Evolutionary conservation across 2,797 vertebrate species (phyloP), one percentile per base, ranked within the genome.

Genomic region (Micrastur ruficollis): DNA sequence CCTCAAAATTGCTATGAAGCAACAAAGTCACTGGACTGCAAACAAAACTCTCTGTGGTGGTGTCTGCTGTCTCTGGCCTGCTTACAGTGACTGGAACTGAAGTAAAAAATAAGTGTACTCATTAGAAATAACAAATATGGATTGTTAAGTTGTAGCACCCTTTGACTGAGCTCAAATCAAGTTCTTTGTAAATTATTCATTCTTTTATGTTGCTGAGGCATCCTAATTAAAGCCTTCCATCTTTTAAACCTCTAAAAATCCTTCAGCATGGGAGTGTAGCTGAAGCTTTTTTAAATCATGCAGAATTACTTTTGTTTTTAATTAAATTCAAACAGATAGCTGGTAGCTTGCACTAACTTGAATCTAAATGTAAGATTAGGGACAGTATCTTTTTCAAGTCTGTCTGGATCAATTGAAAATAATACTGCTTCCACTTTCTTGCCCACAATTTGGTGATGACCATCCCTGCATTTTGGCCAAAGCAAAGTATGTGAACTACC

Each of bases 1-100:
- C 70, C 66, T 92, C 63, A 83, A 83, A 94, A 97, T 91, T 89
- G 67, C 86, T 84, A 6, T 91, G 90, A 72, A 86, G 86, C 66
- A 76, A 75, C 12, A 7, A n/a, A 75, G 70, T 17, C 4, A 19
- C 67, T 86, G 62, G 84, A 55, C 81, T 61, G 22, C 15, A 52
- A 11, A 18, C 15, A 74, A 86, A 94, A 53, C 27, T 40, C 27
- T 40, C 80, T 36, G 10, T 29, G 2, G 63, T 91, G 32, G 58
- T 81, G 59, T 62, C 80, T 94, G 26, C 40, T 78, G 42, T 84
- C 65, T 94, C 91, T 89, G 87, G 85, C 71, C 68, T 84, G 70
- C 72, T 75, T 59, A 68, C n/a, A 31, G 47, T 25, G 72, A 56
- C 86, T 85, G 58, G 58, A 80, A 75, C 75, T 70, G 12, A 78